Evolutionary conservation across 2,888 invertebrate genomes (phyloP).

Genomic region (Synergus gifuensis): DNA sequence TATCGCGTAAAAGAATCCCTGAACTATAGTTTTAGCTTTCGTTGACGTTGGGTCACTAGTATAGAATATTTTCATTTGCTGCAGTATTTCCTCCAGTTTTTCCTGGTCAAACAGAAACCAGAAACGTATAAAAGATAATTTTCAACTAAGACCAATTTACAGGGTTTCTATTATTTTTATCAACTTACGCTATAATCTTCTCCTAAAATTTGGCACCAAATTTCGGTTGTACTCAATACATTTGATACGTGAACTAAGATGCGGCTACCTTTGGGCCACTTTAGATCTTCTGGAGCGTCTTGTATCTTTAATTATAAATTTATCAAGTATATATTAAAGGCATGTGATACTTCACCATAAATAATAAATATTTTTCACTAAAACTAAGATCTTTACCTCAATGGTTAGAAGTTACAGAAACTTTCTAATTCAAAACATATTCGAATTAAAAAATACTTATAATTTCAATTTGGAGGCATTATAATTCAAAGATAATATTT

Average conservation of each 20-base stretch:
- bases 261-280: slow-evolving; percentile 75
- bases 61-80: slow-evolving; percentile 76
- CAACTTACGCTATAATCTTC: slow-evolving; percentile 82
- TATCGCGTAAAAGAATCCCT: slow-evolving; percentile 77
- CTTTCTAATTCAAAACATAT: too few species aligned
- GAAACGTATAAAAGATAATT: background rate
- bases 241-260: slow-evolving; percentile 83
- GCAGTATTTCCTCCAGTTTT: slow-evolving; percentile 71
- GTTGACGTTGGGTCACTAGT: slow-evolving; percentile 54
- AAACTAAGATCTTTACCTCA: too few species aligned
- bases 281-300: slow-evolving; percentile 57
- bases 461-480: too few species aligned
- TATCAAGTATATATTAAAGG: background rate
- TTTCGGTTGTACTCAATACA: slow-evolving; percentile 82
- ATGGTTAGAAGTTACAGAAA: too few species aligned
- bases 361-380: too few species aligned
- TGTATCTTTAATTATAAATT: background rate
- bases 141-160: background rate
- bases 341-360: too few species aligned
- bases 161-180: background rate
- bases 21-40: slow-evolving; percentile 60
- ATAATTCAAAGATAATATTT: too few species aligned
- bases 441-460: too few species aligned
- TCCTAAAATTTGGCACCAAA: slow-evolving; percentile 85
- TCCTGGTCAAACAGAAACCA: slow-evolving; percentile 68